Evolutionary conservation across 92 coral and sea anemone species (phyloP), one percentile per base, ranked within the genome.

Genomic region (Siderastrea radians): DNA sequence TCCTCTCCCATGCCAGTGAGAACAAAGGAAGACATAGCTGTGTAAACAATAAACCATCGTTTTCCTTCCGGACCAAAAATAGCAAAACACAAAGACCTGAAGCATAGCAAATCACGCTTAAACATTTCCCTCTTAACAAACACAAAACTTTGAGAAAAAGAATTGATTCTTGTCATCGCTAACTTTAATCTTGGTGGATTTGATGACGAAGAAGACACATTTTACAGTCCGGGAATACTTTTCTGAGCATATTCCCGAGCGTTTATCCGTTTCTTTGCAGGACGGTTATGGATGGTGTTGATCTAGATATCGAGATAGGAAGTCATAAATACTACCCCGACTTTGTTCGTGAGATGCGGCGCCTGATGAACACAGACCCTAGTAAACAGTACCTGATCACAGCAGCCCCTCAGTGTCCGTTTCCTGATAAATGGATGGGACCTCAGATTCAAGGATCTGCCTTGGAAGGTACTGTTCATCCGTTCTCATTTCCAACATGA

Each of bases 341-440:
- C 74, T 95, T 95, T 61, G 98, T 95, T 17, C 84, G 81, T 55
- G 98, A 95, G 90, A 64, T 95, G 67, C 86, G 98, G n/a, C 87
- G 88, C 16, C 71, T 95, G 64, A 95, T 95, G 98, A 80, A 86
- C 26, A 86, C 96, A 67, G 98, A 95, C 75, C 54, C 86, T 26
- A 93, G 93, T 83, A 85, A 81, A 54, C 88, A 86, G 78, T 95
- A 93, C 65, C 78, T 95, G 86, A 72, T 95, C n/a, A 91, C 98
- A 3, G 98, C 98, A 3, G 98, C 96, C 1, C 95, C 98, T 5
- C 95, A 95, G 87, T 95, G 98, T 50, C 98, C 96, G 5, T 95
- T 82, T 65, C 98, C 96, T 47, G 98, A 95, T 85, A 79, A 55
- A 46, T 95, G 96, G 96, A 95, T 95, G 95, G 98, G 98, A 14